phyloP scores from a whole-genome alignment of 1,140 invertebrate species.

The Pseudomyrmex concolor region DNA sequence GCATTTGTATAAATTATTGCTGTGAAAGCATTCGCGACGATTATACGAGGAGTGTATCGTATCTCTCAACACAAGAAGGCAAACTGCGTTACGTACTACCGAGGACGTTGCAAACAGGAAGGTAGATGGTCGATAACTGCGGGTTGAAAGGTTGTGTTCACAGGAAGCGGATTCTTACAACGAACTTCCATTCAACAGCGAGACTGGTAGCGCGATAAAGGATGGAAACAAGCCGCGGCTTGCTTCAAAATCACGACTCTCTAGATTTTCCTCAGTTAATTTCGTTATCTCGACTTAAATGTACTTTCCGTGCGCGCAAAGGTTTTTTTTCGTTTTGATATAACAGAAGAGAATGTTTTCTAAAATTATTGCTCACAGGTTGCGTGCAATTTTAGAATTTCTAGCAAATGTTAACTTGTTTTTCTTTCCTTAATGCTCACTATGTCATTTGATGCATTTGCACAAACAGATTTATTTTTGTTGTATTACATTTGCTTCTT shows the following conservation, averaged over 20 bases:
- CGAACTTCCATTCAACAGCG: neutral
- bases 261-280: conserved; percentile 6
- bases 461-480: neutral
- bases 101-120: conserved; percentile 30
- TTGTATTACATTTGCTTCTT: neutral
- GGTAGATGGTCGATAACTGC: conserved; percentile 42
- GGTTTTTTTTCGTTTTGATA: neutral
- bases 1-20: neutral
- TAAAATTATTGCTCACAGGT: neutral
- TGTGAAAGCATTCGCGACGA: neutral
- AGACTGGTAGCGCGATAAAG: conserved; percentile 1
- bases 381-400: neutral
- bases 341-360: neutral
- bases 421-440: neutral
- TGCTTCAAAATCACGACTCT: neutral
- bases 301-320: neutral
- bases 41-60: neutral
- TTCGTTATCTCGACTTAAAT: conserved; percentile 8
- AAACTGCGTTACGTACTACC: conserved; percentile 32
- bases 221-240: conserved; percentile 3
- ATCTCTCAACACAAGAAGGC: conserved; percentile 17
- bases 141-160: conserved; percentile 42
- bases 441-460: neutral
- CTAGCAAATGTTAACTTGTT: neutral
- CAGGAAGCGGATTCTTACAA: conserved; percentile 36